A percentile compares a stretch with the other conserved stretches of the same genome.
Conservation (phyloP, 2,113 vertebrate genomes). For the Cheirogaleus medius region DNA sequence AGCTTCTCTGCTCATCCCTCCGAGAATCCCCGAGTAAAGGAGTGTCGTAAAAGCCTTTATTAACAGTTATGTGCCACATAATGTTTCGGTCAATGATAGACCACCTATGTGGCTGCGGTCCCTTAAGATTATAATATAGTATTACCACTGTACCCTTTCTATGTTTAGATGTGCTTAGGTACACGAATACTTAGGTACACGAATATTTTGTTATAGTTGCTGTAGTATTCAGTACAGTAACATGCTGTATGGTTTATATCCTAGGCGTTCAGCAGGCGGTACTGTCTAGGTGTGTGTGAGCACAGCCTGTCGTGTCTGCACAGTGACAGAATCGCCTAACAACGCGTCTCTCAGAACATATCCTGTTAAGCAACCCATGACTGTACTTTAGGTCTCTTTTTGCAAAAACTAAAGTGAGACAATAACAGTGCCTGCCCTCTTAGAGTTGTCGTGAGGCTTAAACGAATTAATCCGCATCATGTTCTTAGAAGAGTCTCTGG, state of each 20-base stretch:
- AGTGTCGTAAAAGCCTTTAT: not conserved
- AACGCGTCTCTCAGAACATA: not conserved
- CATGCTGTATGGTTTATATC: not conserved
- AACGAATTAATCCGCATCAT: not conserved
- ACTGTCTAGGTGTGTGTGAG: not conserved
- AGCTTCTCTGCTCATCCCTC: not conserved
- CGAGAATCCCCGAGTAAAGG: not conserved
- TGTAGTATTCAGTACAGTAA: not conserved
- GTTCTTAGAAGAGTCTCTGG: not conserved
- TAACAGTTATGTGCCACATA: not conserved
- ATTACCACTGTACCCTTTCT: not conserved
- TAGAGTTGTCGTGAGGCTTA: not conserved
- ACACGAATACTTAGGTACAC: not conserved
- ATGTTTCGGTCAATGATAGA: not conserved
- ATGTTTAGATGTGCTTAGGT: not conserved
- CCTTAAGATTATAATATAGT: not conserved
- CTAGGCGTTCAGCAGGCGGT: not conserved
- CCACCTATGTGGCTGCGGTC: not conserved
- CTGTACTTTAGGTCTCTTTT: not conserved
- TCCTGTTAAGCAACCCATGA: not conserved
- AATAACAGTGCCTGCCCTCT: not conserved
- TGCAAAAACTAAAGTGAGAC: not conserved
- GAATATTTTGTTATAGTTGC: not conserved
- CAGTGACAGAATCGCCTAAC: not conserved
- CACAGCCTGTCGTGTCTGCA: not conserved